Conservation (phyloP, 2,888 invertebrate species). For the Drosophila colorata region DNA sequence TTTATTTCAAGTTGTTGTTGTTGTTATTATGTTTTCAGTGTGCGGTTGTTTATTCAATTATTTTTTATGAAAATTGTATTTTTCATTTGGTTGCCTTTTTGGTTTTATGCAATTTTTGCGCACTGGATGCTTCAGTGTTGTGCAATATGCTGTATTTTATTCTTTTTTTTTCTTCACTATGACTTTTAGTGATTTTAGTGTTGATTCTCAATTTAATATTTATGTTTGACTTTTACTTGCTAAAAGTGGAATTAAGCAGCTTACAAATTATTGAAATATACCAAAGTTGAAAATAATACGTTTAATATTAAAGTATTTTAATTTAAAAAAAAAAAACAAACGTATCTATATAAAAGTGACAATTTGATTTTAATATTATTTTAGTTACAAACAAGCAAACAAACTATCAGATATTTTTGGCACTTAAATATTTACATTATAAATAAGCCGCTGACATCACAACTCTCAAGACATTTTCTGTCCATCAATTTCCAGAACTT, state of each 20-base stretch:
- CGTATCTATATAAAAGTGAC: neutral
- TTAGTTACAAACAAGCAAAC: no score
- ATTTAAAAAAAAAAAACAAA: neutral
- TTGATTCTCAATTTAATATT: constrained; percentile 14
- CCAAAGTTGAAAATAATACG: neutral
- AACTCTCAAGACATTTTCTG: no score
- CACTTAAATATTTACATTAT: no score
- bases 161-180: neutral
- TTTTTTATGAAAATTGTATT: constrained; percentile 57
- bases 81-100: constrained; percentile 44
- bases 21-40: constrained; percentile 11
- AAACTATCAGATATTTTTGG: no score
- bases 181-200: constrained; percentile 9
- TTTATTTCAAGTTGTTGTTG: constrained; percentile 3
- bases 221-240: neutral
- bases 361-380: neutral
- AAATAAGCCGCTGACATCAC: no score
- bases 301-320: neutral
- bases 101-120: constrained; percentile 37
- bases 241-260: constrained; percentile 1
- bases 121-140: constrained; percentile 9
- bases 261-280: neutral
- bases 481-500: no score
- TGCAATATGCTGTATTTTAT: constrained; percentile 18
- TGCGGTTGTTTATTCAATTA: constrained; percentile 62